Evolutionary conservation across 2,797 vertebrate species (phyloP), one percentile per base, ranked within the genome.

Genomic region (Sciurus vulgaris): DNA sequence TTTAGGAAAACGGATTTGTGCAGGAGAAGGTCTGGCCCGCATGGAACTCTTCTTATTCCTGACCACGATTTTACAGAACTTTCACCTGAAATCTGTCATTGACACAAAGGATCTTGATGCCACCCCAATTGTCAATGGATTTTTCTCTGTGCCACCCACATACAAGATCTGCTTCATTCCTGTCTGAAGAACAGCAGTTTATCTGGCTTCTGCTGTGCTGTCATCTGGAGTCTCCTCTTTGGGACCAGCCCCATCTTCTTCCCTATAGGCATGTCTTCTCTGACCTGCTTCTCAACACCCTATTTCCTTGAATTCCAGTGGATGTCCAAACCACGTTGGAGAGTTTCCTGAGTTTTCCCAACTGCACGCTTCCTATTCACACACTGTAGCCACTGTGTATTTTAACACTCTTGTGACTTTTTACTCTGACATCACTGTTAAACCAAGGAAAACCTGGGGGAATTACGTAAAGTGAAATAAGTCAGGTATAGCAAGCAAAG

Each of bases 1-100:
- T 90, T 96, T 94, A 98, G 98, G 98, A 28, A 98, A 98, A 90
- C 47, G 97, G 20, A 93, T 85, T 87, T 98, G 98, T 93, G 94
- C 97, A 0, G 98, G 98, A 44, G 98, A 98, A 38, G 96, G 96
- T 0, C 96, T 98, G 92, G 98, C 98, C 92, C 91, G 72, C 93
- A 97, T 98, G 2, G 97, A 98, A 96, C 94, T 79, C n/a, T 79
- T 79, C 59, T 38, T 79, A 38, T 59, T 79, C n/a, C n/a, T 79
- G 11, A 79, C 54, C 33, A 79, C n/a, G 20, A 79, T 56, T 59
- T 59, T 59, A 59, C 54, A 79, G 11, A 56, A 56, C n/a, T 79
- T 79, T 59, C 38, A 38, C 3, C 54, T 79, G 10, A 79, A 79
- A 38, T 56, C 77, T 26, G 5, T 79, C 28, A 12, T 59, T 79